Evolutionary conservation across 2,797 vertebrate genomes (phyloP).

Genomic region (Myotis daubentonii): DNA sequence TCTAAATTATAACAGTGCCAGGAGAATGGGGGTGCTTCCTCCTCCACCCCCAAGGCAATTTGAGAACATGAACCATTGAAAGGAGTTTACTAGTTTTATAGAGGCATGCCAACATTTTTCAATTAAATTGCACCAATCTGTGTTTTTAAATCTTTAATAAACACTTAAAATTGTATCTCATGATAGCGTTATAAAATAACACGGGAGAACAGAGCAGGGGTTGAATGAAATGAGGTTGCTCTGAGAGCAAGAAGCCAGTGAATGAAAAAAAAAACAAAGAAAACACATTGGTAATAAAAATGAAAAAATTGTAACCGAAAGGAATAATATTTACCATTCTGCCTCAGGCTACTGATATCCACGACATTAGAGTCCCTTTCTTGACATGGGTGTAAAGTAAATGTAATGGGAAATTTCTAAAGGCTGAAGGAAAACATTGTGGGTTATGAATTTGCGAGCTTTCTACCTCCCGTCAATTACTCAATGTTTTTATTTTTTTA

Average conservation of each 20-base stretch:
- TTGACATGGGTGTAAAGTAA: background rate
- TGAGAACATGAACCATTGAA: constrained; percentile 45
- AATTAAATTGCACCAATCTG: constrained; percentile 41
- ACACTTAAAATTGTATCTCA: constrained; percentile 17
- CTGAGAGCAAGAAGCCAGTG: background rate
- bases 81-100: constrained; percentile 47
- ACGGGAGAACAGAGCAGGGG: background rate
- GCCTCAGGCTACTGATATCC: background rate
- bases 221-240: background rate
- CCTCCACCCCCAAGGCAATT: background rate
- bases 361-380: constrained; percentile 6
- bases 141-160: constrained; percentile 65
- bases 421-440: background rate
- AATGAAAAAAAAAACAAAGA: background rate
- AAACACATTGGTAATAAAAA: background rate
- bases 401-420: background rate
- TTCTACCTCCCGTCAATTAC: background rate
- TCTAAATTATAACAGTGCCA: constrained; percentile 49
- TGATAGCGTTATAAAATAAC: constrained; percentile 39
- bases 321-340: constrained; percentile 53
- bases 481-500: background rate
- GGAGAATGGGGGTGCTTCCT: constrained; percentile 23
- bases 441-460: background rate
- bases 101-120: constrained; percentile 39
- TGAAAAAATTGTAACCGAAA: background rate